These are phyloP conservation scores for Otus scops DNA, from an alignment of 2,797 vertebrate genomes.

Conservation along the genomic window DNA sequence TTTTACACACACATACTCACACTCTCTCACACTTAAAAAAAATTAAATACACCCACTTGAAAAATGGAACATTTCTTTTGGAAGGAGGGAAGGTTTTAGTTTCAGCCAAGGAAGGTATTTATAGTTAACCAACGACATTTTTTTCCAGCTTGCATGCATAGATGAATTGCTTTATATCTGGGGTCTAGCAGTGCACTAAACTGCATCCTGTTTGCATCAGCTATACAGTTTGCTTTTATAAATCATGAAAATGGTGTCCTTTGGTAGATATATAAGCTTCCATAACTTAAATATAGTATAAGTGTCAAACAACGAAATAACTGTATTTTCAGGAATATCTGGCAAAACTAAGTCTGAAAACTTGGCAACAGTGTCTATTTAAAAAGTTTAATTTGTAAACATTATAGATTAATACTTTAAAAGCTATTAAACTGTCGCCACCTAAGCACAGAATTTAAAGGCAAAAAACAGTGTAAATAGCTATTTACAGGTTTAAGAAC, in stretches of 20 bases:
- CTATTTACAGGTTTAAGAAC: constrained; percentile 73
- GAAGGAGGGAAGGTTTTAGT: constrained; percentile 41
- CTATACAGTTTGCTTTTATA: constrained; percentile 67
- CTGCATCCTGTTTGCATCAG: constrained; percentile 67
- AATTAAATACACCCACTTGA: constrained; percentile 27
- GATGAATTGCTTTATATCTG: constrained; percentile 66
- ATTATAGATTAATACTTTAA: constrained; percentile 68
- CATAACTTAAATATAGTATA: constrained; percentile 68
- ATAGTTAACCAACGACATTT: constrained; percentile 52
- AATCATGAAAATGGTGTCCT: constrained; percentile 68
- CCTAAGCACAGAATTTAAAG: constrained; percentile 62
- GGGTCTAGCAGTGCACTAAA: constrained; percentile 64
- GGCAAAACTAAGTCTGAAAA: constrained; percentile 56
- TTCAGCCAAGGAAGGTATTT: constrained; percentile 54
- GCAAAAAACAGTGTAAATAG: constrained; percentile 62
- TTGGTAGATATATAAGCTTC: constrained; percentile 74
- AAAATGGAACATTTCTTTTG: constrained; percentile 60
- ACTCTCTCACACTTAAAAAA: constrained; percentile 25
- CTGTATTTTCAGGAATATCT: constrained; percentile 56
- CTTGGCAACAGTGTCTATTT: constrained; percentile 56
- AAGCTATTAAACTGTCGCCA: constrained; percentile 61
- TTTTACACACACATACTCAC: background rate
- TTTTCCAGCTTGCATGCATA: constrained; percentile 68
- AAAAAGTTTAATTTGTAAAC: constrained; percentile 71
- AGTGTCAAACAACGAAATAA: constrained; percentile 61